Base-by-base conservation (phyloP, 2,113 vertebrate genomes). In the Brachirus orientalis region DNA sequence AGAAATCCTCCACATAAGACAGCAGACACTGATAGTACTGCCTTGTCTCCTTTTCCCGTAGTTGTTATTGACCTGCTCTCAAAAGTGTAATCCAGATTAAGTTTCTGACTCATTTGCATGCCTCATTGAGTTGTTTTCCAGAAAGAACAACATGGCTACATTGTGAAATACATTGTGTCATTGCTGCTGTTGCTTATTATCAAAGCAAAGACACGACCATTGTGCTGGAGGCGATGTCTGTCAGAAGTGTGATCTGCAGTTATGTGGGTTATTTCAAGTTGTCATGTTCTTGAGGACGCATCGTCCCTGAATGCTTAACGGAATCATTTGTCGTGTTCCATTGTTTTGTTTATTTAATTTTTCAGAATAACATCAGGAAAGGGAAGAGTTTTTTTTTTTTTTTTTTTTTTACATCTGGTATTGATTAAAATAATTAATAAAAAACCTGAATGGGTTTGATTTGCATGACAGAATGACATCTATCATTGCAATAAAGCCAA, bases 81-180 rank as follows among this genome's bases (percentile, higher is more conserved):
- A 16, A 37, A 57, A 70, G 43, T 64, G 18, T 45, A 63, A 51
- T 57, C 55, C 20, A 51, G 56, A 63, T 37, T 46, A 55, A 10
- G 44, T 68, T 63, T 62, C 62, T 62, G 46, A 61, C 56, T 53
- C 20, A 56, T 72, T 68, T 61, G 47, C 48, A 68, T 69, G 68
- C 62, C 69, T 78, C 40, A 78, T 44, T 81, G 62, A 74, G 62
- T 45, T 17, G 47, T 72, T 62, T 61, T 35, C 44, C 10, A 73
- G 47, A 35, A 57, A 64, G 36, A 69, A 51, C 54, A 66, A 45
- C 28, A 18, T 7, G 18, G 16, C 40, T 65, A 43, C 35, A 40
- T 63, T 22, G 20, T 69, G 48, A 55, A 61, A 60, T 65, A 40
- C 17, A 28, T 72, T 69, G 54, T 51, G 62, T 67, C n/a, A 16